Evolutionary conservation across 2,113 vertebrate species (phyloP).

Genomic region (Harpagus bidentatus): DNA sequence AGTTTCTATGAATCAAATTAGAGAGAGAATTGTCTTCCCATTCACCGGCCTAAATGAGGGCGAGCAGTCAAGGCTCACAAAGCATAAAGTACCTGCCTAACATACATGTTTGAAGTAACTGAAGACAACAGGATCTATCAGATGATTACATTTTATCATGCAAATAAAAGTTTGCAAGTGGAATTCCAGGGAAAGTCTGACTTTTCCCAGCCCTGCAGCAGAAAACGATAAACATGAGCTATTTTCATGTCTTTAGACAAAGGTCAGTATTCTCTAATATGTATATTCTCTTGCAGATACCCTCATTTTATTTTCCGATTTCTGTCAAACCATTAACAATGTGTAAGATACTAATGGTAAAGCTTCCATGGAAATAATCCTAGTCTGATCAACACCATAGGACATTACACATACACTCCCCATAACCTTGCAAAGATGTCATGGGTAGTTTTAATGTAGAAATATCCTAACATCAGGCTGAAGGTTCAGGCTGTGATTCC

Average conservation of each 20-base stretch:
- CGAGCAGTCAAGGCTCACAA: background rate
- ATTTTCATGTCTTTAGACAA: background rate
- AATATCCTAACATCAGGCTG: background rate
- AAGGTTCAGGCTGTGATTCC: background rate
- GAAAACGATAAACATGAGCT: background rate
- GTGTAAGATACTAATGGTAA: background rate
- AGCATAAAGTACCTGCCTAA: background rate
- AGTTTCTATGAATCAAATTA: slow-evolving; percentile 32
- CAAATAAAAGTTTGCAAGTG: background rate
- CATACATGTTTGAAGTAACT: background rate
- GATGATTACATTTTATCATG: background rate
- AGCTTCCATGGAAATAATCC: background rate
- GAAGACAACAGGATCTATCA: background rate
- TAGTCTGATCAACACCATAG: background rate
- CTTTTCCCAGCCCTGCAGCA: background rate
- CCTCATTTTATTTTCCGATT: background rate
- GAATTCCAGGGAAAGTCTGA: background rate
- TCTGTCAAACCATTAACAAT: background rate
- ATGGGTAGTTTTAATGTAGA: background rate
- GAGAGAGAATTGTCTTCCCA: background rate
- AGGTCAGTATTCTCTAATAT: background rate
- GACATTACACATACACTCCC: background rate
- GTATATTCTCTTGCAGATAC: background rate
- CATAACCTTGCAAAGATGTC: background rate
- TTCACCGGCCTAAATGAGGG: background rate